phyloP scores from a whole-genome alignment of 1,140 invertebrate species.

The Heliconius nattereri region DNA sequence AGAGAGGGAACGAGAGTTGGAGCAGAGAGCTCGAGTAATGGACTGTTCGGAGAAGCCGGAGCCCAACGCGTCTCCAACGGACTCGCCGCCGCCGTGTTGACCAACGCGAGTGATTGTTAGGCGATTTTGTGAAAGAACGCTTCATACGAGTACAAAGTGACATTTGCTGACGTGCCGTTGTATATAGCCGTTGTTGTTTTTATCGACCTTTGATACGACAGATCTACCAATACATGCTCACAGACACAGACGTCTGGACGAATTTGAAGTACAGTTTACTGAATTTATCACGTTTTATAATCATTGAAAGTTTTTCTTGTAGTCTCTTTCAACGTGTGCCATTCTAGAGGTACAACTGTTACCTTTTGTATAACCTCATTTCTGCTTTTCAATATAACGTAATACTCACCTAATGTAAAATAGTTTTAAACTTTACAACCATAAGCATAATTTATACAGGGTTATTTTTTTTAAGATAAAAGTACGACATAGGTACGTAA shows the following conservation, averaged over 20 bases:
- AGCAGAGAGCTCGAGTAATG: slow-evolving; percentile 50
- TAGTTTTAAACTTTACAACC: slow-evolving; percentile 64
- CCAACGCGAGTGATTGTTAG: slow-evolving; percentile 53
- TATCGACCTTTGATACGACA: slow-evolving; percentile 28
- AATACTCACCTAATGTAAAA: slow-evolving; percentile 77
- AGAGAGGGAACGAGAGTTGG: slow-evolving; percentile 58
- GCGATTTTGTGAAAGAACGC: slow-evolving; percentile 58
- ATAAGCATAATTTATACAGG: slow-evolving; percentile 81
- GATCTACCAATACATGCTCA: slow-evolving; percentile 2
- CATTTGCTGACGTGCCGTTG: slow-evolving; percentile 31
- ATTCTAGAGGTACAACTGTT: slow-evolving; percentile 70
- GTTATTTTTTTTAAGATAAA: slow-evolving; percentile 70
- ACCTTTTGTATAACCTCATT: slow-evolving; percentile 73
- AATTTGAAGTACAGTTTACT: slow-evolving; percentile 72
- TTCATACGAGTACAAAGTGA: slow-evolving; percentile 67
- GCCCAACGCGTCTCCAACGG: slow-evolving; percentile 45
- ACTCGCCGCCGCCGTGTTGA: slow-evolving; percentile 70
- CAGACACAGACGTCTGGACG: not conserved
- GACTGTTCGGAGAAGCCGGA: slow-evolving; percentile 37
- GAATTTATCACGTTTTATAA: slow-evolving; percentile 63
- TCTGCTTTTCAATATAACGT: slow-evolving; percentile 72
- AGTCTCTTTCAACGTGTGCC: slow-evolving; percentile 72
- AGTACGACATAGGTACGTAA: slow-evolving; percentile 31
- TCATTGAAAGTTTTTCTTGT: slow-evolving; percentile 66
- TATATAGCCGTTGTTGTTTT: slow-evolving; percentile 33